These are phyloP conservation scores for Pipistrellus nathusii DNA, from an alignment of 2,797 vertebrate species.

Conservation along the genomic window DNA sequence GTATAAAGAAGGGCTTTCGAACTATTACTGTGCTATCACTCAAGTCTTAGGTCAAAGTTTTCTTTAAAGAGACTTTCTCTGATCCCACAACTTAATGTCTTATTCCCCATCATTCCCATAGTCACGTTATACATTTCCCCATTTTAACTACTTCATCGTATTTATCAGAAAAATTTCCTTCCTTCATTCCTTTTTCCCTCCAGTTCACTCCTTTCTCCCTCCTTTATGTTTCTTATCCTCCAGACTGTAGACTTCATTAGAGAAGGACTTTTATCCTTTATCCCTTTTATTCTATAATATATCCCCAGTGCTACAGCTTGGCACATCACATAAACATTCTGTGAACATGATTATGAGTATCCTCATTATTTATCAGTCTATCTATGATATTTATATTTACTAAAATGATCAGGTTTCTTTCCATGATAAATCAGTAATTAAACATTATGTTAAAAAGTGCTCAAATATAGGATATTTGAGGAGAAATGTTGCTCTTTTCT, in stretches of 20 bases:
- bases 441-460: neutral
- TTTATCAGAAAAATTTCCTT: slow-evolving; percentile 2
- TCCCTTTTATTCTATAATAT: neutral
- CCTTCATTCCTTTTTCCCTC: neutral
- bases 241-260: neutral
- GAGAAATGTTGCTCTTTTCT: neutral
- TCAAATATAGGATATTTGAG: slow-evolving; percentile 35
- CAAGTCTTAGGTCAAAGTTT: slow-evolving; percentile 17
- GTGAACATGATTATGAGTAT: neutral
- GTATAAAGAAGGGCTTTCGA: neutral
- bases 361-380: neutral
- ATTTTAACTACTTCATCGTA: slow-evolving; percentile 12
- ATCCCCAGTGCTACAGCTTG: neutral
- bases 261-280: slow-evolving; percentile 11
- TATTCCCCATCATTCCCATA: neutral
- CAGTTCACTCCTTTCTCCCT: neutral
- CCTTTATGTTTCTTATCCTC: neutral
- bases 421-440: neutral
- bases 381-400: neutral
- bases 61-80: slow-evolving; percentile 17
- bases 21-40: slow-evolving; percentile 13
- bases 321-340: neutral
- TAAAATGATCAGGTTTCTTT: slow-evolving; percentile 13
- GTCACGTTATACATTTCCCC: neutral
- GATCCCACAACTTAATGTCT: neutral